These are phyloP conservation scores for Scomber colias DNA, from an alignment of 2,113 vertebrate species.

Conservation along the genomic window DNA sequence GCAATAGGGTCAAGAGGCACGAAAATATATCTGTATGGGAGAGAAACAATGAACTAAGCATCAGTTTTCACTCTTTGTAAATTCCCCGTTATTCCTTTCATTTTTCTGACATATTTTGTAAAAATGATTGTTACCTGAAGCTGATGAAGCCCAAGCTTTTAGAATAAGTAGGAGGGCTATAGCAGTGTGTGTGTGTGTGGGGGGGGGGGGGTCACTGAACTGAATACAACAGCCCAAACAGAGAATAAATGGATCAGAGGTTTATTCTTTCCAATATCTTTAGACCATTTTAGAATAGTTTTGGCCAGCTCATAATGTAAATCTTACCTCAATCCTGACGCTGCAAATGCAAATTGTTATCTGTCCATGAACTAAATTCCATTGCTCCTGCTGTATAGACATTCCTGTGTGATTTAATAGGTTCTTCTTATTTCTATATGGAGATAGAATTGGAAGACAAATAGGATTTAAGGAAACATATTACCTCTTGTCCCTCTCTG, in stretches of 20 bases:
- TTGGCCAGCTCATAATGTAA: slow-evolving; percentile 42
- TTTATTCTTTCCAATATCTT: slow-evolving; percentile 16
- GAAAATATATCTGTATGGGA: background rate
- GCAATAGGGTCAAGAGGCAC: background rate
- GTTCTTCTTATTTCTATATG: slow-evolving; percentile 75
- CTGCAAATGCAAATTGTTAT: slow-evolving; percentile 53
- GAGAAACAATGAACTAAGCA: background rate
- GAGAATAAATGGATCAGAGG: slow-evolving; percentile 27
- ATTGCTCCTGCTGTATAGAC: slow-evolving; percentile 48
- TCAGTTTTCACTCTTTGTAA: background rate
- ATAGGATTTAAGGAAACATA: slow-evolving; percentile 82
- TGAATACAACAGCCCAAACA: slow-evolving; percentile 8
- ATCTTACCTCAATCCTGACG: slow-evolving; percentile 42
- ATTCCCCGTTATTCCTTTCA: background rate
- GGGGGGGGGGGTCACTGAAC: background rate
- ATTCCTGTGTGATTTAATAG: slow-evolving; percentile 76
- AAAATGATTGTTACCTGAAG: background rate
- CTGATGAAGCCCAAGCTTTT: slow-evolving; percentile 12
- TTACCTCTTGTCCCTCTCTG: slow-evolving; percentile 83
- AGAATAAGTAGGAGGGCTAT: slow-evolving; percentile 1
- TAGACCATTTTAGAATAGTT: slow-evolving; percentile 26
- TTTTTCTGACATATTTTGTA: slow-evolving; percentile 21
- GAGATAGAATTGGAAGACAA: slow-evolving; percentile 83
- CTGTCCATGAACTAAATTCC: slow-evolving; percentile 44
- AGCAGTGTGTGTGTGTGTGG: background rate